Evolutionary conservation across 2,113 vertebrate genomes (phyloP), one percentile per base, ranked within the genome.

Genomic region (Melanotaenia duboulayi): DNA sequence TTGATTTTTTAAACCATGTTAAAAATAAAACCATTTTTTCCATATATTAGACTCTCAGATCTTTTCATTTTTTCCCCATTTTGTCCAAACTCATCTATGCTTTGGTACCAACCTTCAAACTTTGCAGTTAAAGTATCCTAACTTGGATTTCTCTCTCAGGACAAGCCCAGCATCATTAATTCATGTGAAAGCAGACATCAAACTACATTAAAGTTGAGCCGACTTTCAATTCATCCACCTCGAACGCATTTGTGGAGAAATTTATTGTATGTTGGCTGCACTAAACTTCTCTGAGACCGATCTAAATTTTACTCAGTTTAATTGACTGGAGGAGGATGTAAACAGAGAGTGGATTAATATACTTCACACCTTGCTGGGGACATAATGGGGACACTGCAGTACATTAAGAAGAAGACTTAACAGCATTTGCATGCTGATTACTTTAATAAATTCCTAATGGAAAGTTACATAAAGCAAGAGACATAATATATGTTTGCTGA

Each of bases 31-130:
- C n/a, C n/a, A 64, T 40, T 14, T 44, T 40, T 68, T 35, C 19
- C 35, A 57, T 35, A 6, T 0, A 23, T 44, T 5, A 35, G 32
- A 35, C 32, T 13, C 25, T 68, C 39, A 39, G 16, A 35, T 13
- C n/a, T 25, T 67, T 72, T 61, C 8, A 62, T 60, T 52, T 32
- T 28, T 52, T 61, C 20, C 24, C 49, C 55, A 8, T 71, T 50
- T 22, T 58, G 59, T 76, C 73, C 32, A 9, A 35, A 35, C 32
- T 35, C 4, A 35, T 13, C 13, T 49, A 48, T 14, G 63, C 10
- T 1, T 54, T 48, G 7, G 1, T 0, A 17, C 4, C 12, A 71
- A 42, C 44, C 37, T 55, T 54, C 37, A 40, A 54, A 39, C 67
- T 63, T 58, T 32, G 64, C 14, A 19, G 54, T 62, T 49, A 25